Base-by-base conservation (phyloP, 1,140 invertebrate genomes). In the Leucophenga varia region DNA sequence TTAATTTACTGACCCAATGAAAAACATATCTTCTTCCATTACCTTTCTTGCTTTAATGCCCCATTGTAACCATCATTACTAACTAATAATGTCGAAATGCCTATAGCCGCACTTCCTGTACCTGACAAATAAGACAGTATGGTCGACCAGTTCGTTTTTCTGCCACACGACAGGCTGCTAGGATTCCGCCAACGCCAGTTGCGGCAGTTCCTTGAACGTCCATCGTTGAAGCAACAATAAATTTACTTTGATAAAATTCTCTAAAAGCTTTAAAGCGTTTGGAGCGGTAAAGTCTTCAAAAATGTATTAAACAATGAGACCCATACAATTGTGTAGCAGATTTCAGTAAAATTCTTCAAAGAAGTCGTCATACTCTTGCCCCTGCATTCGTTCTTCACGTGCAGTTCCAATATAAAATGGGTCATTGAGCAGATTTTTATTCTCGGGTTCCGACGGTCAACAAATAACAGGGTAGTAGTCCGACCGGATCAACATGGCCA, bases 261-360 rank as follows among this genome's bases (percentile, higher is more conserved):
- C 85, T 39, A 97, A 78, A 19, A 97, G 79, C 20, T 89, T 80
- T 76, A 97, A 97, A 3, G 95, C 95, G 78, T 97, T 97, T 0
- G 86, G 79, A 59, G 97, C 98, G 16, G 86, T 93, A 76, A 98
- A 98, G 78, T 98, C 95, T 79, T 98, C 95, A 77, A 97, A n/a
- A 98, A 78, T 98, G 83, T 41, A 92, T 92, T 4, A 94, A 79
- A 18, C 85, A 88, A 63, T 88, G 89, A 64, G 86, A 84, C 0
- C 90, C 89, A 63, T 85, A 96, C 58, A 89, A 82, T 49, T 83
- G 79, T 0, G 95, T 89, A n/a, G 87, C 88, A 0, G 95, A 92
- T 36, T 86, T 68, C 93, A 99, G 97, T n/a, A n/a, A 72, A 99
- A 98, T 79, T 99, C 97, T 18, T 99, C 94, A 30, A 99, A 78